phyloP scores from a whole-genome alignment of 2,113 vertebrate genomes.

The Elephantulus edwardii region DNA sequence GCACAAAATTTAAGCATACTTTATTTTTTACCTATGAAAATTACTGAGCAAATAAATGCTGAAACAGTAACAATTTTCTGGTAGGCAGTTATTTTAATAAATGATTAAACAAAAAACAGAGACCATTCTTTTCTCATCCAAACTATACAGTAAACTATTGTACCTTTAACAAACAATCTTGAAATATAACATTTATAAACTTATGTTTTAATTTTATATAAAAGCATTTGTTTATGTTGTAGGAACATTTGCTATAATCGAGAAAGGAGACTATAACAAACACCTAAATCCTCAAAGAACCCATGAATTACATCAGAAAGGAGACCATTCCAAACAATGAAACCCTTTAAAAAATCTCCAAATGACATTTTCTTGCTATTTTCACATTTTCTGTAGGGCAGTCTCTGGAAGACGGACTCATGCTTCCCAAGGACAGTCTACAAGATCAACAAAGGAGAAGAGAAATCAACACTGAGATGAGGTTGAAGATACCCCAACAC shows the following conservation, averaged over 20 bases:
- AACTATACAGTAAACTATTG: conserved; percentile 40
- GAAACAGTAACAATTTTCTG: neutral
- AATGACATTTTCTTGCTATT: too few species aligned
- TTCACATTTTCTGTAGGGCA: neutral
- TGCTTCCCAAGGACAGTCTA: conserved; percentile 31
- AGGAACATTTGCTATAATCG: neutral
- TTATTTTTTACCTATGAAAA: neutral
- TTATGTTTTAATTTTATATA: neutral
- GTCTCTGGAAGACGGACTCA: conserved; percentile 22
- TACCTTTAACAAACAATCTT: conserved; percentile 22
- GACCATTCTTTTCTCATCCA: neutral
- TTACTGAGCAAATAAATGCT: neutral
- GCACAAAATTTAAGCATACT: neutral
- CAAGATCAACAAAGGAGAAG: conserved; percentile 22
- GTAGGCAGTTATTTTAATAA: neutral
- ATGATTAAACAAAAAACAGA: neutral
- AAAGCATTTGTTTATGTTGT: neutral
- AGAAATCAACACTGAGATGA: neutral
- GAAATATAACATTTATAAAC: conserved; percentile 23
- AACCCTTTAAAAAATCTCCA: too few species aligned
- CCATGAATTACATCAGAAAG: neutral
- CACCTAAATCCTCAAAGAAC: neutral
- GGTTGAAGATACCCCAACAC: neutral
- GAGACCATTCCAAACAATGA: too few species aligned
- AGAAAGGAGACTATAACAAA: neutral